Base-by-base conservation (phyloP, 1,140 invertebrate species). In the Pantala flavescens region DNA sequence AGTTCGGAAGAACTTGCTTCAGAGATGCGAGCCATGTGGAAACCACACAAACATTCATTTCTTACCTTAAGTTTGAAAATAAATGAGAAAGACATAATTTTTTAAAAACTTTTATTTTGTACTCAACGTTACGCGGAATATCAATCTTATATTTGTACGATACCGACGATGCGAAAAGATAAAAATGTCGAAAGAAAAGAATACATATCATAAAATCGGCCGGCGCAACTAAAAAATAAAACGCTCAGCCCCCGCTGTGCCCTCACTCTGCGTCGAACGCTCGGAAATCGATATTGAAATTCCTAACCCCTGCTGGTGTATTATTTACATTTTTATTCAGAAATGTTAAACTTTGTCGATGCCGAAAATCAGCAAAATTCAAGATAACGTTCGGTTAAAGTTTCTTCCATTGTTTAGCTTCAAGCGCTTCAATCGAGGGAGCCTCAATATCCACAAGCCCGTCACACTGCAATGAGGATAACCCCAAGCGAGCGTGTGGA, bases 231-330 rank as follows among this genome's bases (percentile, higher is more conserved):
- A 63, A 63, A 63, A 63, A 63, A 63, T 63, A 36, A 36, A 36
- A 36, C 28, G 28, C 28, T 36, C 28, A 36, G 28, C 28, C 28
- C 49, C 49, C n/a, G 49, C 49, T 21, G 49, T 63, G 16, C 49
- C 49, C 49, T 36, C 28, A 36, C 28, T 63, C 49, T 63, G 49
- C 49, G 49, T 63, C 49, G 49, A 63, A 63, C 49, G 16, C 28
- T 21, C 49, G 14, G n/a, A 63, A 63, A 63, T 63, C 49, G 49
- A 63, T 63, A 63, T 63, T 63, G 49, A 63, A 63, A 63, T 63
- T 63, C 49, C n/a, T 16, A 63, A 63, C 49, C 49, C 49, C 49
- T 21, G 49, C 49, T 12, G n/a, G n/a, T 63, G 49, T 63, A 63
- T 63, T 19, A 19, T 63, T 63, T 63, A 63, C 14, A 19, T 63